Evolutionary conservation across 2,888 invertebrate species (phyloP).

Genomic region (Rutpela maculata): DNA sequence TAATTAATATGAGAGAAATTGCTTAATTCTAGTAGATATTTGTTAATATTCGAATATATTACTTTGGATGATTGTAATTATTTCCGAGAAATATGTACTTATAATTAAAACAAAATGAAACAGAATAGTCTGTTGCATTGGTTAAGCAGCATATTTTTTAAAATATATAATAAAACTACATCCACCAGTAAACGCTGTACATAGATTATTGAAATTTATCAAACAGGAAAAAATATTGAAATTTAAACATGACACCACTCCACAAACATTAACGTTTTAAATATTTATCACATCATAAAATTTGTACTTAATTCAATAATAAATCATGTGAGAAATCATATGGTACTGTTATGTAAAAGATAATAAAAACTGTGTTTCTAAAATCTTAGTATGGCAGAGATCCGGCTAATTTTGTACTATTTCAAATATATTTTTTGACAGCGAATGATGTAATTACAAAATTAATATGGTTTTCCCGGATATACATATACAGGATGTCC

Average conservation of each 20-base stretch:
- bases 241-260: slow-evolving; percentile 36
- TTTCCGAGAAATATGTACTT: too few species aligned
- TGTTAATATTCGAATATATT: too few species aligned
- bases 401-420: not conserved
- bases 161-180: slow-evolving; percentile 7
- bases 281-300: slow-evolving; percentile 38
- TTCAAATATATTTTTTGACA: not conserved
- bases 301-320: slow-evolving; percentile 38
- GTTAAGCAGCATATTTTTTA: too few species aligned
- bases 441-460: not conserved
- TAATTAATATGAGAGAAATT: too few species aligned
- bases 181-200: not conserved
- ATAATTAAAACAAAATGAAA: too few species aligned
- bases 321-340: slow-evolving; percentile 37
- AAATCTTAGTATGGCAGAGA: slow-evolving; percentile 3
- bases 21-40: too few species aligned
- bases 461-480: not conserved
- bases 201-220: not conserved
- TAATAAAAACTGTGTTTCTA: slow-evolving; percentile 30
- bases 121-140: too few species aligned
- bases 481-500: too few species aligned
- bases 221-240: slow-evolving; percentile 37
- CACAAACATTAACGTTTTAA: slow-evolving; percentile 32
- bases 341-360: slow-evolving; percentile 33
- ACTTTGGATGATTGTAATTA: too few species aligned